Evolutionary conservation across 2,113 vertebrate species (phyloP), one percentile per base, ranked within the genome.

Genomic region (Osmerus mordax): DNA sequence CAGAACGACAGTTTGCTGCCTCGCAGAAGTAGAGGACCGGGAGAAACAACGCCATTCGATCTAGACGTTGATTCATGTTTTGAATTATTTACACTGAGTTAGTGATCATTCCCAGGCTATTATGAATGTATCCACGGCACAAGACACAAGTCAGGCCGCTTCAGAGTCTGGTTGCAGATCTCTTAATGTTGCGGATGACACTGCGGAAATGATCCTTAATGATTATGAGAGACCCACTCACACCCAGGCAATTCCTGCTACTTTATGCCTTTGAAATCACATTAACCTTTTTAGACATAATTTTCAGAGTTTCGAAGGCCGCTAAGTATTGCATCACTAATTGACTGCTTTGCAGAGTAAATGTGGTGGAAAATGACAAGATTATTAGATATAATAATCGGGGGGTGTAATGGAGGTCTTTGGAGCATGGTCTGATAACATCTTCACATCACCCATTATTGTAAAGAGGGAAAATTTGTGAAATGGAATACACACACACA

Each of bases 291-390:
- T 88, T 77, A 79, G 69, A 74, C 70, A 86, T 72, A 56, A 68
- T 83, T 84, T 87, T 81, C 53, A 28, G 79, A 74, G 81, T 86
- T 82, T 74, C 66, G 64, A 88, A 86, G 77, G 74, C 74, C 67
- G 85, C 79, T 79, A 71, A 85, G 83, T 85, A 88, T 81, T 79
- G 81, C 84, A 84, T 84, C 84, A 83, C 84, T 90, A 92, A 92
- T 87, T 89, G 91, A 89, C 83, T 88, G 86, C 86, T 89, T 88
- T 89, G 86, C 69, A 69, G 74, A 82, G 84, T 84, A 89, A 91
- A 91, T 90, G 89, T 87, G 82, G 80, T 87, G 88, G 88, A 91
- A 91, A 91, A 90, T 89, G 77, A 88, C 86, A 87, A 84, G 86
- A 91, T 87, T 85, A 87, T 89, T 86, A 88, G 81, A 88, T 89